Percentiles rank a stretch among this genome's conserved stretches.
Evolutionary conservation across 1,140 invertebrate genomes (phyloP).

Genomic region (Panonychus citri): DNA sequence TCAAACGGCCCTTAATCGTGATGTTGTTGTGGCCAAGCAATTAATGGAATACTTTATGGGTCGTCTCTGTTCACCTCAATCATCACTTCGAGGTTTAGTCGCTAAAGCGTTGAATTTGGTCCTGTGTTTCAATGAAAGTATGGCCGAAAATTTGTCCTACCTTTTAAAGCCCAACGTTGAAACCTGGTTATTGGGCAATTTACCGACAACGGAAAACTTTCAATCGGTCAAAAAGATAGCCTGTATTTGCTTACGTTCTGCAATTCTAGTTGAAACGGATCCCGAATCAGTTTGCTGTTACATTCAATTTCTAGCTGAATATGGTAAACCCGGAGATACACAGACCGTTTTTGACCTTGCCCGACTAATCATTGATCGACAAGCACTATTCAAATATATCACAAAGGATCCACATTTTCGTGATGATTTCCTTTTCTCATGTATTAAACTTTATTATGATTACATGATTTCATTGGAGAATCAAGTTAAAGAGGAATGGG

Average conservation of each 20-base stretch:
- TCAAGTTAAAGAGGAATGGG: neutral
- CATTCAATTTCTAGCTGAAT: slow-evolving; percentile 52
- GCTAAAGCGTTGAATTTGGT: slow-evolving; percentile 28
- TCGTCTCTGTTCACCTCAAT: slow-evolving; percentile 54
- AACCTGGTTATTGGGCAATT: slow-evolving; percentile 49
- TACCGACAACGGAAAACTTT: slow-evolving; percentile 31
- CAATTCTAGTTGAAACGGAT: slow-evolving; percentile 72
- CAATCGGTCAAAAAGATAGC: slow-evolving; percentile 23
- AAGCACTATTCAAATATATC: slow-evolving; percentile 48
- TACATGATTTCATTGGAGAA: slow-evolving; percentile 23
- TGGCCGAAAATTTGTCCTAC: neutral
- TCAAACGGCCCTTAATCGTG: slow-evolving; percentile 27
- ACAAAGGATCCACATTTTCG: neutral
- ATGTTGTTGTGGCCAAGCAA: slow-evolving; percentile 39
- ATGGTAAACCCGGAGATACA: slow-evolving; percentile 23
- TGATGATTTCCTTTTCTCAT: slow-evolving; percentile 34
- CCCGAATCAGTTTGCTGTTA: slow-evolving; percentile 64
- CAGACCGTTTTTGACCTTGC: slow-evolving; percentile 45
- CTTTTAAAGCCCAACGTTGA: slow-evolving; percentile 14
- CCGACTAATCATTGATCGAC: slow-evolving; percentile 75
- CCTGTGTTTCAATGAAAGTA: slow-evolving; percentile 5
- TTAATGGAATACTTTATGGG: slow-evolving; percentile 78
- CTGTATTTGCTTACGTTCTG: slow-evolving; percentile 24
- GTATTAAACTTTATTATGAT: slow-evolving; percentile 49
- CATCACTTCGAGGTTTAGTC: slow-evolving; percentile 46